Evolutionary conservation across 2,888 invertebrate genomes (phyloP), one percentile per base, ranked within the genome.

Genomic region (Stomorhina lunata): DNA sequence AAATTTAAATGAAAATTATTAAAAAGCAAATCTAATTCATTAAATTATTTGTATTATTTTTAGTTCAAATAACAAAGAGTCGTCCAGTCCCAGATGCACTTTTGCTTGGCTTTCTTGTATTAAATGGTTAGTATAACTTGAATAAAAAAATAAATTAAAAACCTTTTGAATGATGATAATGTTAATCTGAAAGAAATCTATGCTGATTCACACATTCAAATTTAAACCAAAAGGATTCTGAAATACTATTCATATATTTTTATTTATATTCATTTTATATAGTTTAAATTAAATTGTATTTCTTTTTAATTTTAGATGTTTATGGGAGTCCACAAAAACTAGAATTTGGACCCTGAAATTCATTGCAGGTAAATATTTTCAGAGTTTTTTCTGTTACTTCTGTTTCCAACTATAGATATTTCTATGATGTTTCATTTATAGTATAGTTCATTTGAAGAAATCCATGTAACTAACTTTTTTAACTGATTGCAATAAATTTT

Each of bases 361-460:
- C n/a, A n/a, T n/a, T n/a, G n/a, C n/a, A n/a, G n/a, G n/a, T n/a
- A n/a, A n/a, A n/a, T n/a, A n/a, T n/a, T n/a, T n/a, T n/a, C n/a
- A n/a, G n/a, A n/a, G n/a, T n/a, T n/a, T n/a, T n/a, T n/a, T n/a
- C n/a, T n/a, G n/a, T n/a, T n/a, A n/a, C n/a, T n/a, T n/a, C n/a
- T n/a, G n/a, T n/a, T n/a, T n/a, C n/a, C n/a, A n/a, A n/a, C n/a
- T n/a, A n/a, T n/a, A n/a, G n/a, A n/a, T n/a, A 29, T 59, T 50
- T 57, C 27, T 20, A 71, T 82, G 81, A 82, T 82, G 79, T 40
- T 79, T 76, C 65, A 75, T 79, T 66, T 53, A 66, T 66, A 79
- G 79, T 82, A 82, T 82, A 82, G 82, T 82, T 82, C 82, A 82
- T 82, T 82, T 82, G 82, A 82, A 82, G 59, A 48, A 55, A 43